Evolutionary conservation across 2,888 invertebrate genomes (phyloP), one percentile per base, ranked within the genome.

Genomic region (Disparrhopalites patrizii): DNA sequence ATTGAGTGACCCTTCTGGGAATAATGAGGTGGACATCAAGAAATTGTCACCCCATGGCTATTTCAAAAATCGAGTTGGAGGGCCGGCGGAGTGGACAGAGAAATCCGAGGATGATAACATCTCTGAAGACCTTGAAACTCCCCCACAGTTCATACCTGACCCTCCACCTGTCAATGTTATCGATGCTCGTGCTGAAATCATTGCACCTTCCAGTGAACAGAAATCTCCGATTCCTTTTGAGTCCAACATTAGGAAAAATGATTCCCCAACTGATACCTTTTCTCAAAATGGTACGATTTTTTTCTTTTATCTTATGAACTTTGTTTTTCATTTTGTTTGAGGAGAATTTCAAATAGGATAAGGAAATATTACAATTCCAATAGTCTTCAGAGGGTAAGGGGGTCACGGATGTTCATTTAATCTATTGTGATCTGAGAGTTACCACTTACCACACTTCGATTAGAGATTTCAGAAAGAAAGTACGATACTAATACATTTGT

Each of bases 81-180:
- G 8, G 8, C 23, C 1, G 33, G 3, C 57, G 3, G 3, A 2
- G 8, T n/a, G 30, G 18, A n/a, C 18, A 8, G 30, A 15, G 0
- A 55, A 56, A 40, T 31, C n/a, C 2, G 38, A 51, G 23, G 62
- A 28, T 27, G 57, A 62, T 28, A 30, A 18, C 28, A 25, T 56
- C 10, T 57, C 64, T 7, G 70, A 72, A 38, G 69, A 69, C 54
- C 62, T 66, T 55, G 70, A 73, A 30, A 67, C 70, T 27, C 75
- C 75, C 23, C 75, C 75, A 7, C 62, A 70, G 57, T 75, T 75
- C 57, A 71, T 75, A 61, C 75, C 75, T 15, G 70, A 69, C n/a
- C 75, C 73, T 20, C 75, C 75, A 40, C 72, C 71, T 18, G 31
- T 23, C 10, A 25, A 47, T 23, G 5, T 40, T 40, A 38, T 23